These are phyloP conservation scores for Heterocephalus glaber DNA, from an alignment of 2,113 vertebrate genomes.

Conservation along the genomic window DNA sequence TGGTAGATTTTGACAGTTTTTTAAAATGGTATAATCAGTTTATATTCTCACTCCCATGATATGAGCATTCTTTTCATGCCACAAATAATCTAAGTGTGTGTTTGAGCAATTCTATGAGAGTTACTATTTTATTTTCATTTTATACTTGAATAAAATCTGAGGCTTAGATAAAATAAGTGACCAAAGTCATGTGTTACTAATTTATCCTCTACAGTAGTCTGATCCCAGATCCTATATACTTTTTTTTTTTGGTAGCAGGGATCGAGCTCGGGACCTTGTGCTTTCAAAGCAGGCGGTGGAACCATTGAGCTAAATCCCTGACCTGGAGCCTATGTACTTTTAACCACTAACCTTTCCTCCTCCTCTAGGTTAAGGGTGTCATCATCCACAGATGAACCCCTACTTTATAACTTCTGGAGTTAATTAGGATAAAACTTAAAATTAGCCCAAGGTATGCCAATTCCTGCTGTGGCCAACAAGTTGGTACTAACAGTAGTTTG, in stretches of 20 bases:
- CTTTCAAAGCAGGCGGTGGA: too few species aligned
- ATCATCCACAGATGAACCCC: not conserved
- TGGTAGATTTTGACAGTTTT: not conserved
- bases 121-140: not conserved
- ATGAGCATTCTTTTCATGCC: not conserved
- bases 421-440: not conserved
- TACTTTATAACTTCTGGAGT: not conserved
- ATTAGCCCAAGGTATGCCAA: not conserved
- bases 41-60: not conserved
- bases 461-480: constrained; percentile 24
- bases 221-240: not conserved
- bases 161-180: not conserved
- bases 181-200: not conserved
- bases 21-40: not conserved
- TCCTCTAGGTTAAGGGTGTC: not conserved
- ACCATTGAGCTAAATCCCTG: too few species aligned
- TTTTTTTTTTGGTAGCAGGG: not conserved
- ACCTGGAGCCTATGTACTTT: not conserved
- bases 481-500: not conserved
- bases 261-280: too few species aligned
- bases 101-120: not conserved
- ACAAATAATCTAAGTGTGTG: not conserved
- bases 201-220: not conserved
- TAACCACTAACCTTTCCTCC: not conserved
- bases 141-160: constrained; percentile 3